Conservation (phyloP, 1,140 invertebrate genomes). For the Pantala flavescens region DNA sequence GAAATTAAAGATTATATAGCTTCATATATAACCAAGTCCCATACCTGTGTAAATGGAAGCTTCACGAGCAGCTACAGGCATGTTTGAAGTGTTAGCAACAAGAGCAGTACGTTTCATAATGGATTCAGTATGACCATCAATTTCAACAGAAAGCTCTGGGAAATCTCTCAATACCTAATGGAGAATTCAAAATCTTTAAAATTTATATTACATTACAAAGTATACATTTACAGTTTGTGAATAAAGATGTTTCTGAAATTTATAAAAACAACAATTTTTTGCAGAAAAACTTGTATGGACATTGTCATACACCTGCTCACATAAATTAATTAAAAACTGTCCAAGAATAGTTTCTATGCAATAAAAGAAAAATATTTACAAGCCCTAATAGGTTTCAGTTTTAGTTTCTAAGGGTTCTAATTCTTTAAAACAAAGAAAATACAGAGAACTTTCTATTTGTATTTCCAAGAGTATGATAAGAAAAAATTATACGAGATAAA, state of each 20-base stretch:
- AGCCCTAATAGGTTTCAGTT: too few species aligned
- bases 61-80: slow-evolving; percentile 99
- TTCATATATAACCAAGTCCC: background rate
- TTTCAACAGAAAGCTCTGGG: slow-evolving; percentile 94
- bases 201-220: too few species aligned
- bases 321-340: too few species aligned
- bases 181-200: slow-evolving; percentile 29
- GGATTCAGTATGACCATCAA: slow-evolving; percentile 91
- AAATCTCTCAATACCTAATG: slow-evolving; percentile 93
- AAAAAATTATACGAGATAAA: too few species aligned
- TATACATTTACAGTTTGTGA: too few species aligned
- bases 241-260: too few species aligned
- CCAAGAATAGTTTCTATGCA: too few species aligned
- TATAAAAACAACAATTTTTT: slow-evolving; percentile 8
- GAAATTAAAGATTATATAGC: background rate
- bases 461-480: too few species aligned
- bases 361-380: slow-evolving; percentile 10
- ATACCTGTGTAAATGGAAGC: slow-evolving; percentile 97
- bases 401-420: too few species aligned
- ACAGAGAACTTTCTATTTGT: too few species aligned
- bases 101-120: slow-evolving; percentile 99
- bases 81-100: slow-evolving; percentile 99
- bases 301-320: too few species aligned
- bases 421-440: too few species aligned
- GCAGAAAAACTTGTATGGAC: background rate